Evolutionary conservation across 2,113 vertebrate genomes (phyloP).

Genomic region (Hypomesus transpacificus): DNA sequence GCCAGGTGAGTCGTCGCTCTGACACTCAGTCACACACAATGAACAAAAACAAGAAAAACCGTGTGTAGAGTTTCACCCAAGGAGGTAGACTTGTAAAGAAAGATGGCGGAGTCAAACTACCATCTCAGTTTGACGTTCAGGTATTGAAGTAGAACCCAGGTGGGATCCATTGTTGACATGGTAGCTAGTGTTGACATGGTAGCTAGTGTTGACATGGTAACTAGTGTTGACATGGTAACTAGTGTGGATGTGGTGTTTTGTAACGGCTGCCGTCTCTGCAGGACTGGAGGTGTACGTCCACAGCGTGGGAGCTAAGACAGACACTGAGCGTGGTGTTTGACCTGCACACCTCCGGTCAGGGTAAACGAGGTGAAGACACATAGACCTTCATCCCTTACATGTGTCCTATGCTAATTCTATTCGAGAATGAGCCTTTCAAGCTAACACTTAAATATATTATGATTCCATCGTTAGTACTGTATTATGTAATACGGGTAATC

Average conservation of each 20-base stretch:
- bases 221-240: too few relatives aligned
- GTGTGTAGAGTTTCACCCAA: too few relatives aligned
- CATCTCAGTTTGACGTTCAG: too few relatives aligned
- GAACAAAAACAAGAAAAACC: neutral
- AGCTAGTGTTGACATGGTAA: too few relatives aligned
- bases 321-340: constrained; percentile 92
- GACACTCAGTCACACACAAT: neutral
- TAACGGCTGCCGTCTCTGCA: constrained; percentile 38
- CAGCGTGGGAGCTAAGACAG: constrained; percentile 94
- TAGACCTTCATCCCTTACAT: neutral
- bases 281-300: constrained; percentile 77
- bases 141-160: too few relatives aligned
- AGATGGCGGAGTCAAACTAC: neutral
- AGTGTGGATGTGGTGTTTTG: too few relatives aligned
- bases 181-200: too few relatives aligned
- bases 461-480: too few relatives aligned
- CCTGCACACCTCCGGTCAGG: constrained; percentile 79
- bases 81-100: neutral
- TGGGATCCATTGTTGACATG: too few relatives aligned
- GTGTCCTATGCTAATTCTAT: neutral
- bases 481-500: too few relatives aligned
- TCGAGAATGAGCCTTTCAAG: neutral
- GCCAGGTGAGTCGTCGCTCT: constrained; percentile 70
- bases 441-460: too few relatives aligned
- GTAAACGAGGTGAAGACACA: constrained; percentile 81